Base-by-base conservation (phyloP, 92 coral and sea anemone species). In the Nematostella vectensis region DNA sequence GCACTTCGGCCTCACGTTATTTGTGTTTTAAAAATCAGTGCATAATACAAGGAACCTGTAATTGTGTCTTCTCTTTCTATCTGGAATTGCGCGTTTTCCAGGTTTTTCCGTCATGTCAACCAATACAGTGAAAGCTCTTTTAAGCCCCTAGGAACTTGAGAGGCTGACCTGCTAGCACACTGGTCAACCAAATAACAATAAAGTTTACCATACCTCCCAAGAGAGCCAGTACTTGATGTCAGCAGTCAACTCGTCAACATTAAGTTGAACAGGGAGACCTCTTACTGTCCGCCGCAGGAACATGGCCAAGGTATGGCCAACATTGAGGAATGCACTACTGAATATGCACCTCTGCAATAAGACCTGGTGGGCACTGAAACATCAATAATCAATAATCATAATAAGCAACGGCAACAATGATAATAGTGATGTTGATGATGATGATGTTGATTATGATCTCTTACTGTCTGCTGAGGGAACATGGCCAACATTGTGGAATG, bases 241-340 rank as follows among this genome's bases (percentile, higher is more conserved):
- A 19, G 56, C 69, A n/a, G 73, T 67, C 6, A 87, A 48, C 26
- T 61, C 58, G 22, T 62, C 39, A 23, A 65, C 55, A 59, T 80
- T 69, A 20, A 93, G 74, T 49, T 45, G 15, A 53, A 70, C 33
- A 16, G 77, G 85, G 22, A 82, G 83, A 11, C 80, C 70, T 16
- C 79, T 54, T 16, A 66, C 52, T 30, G 47, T 64, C 19, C 88
- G 66, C 23, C 96, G 81, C 29, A 93, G 79, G 47, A 61, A 87
- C 62, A 78, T 88, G 10, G 96, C 99, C 56, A 93, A 52, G 15
- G 89, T 85, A 30, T 89, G 79, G 3, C 73, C 83, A n/a, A 87
- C 96, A 62, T 82, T 93, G 17, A 93, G 59, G 50, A 93, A 93
- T 10, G 96, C 93, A 43, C 83, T 88, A 43, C 99, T 93, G 63